A percentile compares a stretch with the other conserved stretches of the same genome.
Evolutionary conservation across 64 coral and sea anemone genomes (phyloP).

Genomic region (Actinia equina): DNA sequence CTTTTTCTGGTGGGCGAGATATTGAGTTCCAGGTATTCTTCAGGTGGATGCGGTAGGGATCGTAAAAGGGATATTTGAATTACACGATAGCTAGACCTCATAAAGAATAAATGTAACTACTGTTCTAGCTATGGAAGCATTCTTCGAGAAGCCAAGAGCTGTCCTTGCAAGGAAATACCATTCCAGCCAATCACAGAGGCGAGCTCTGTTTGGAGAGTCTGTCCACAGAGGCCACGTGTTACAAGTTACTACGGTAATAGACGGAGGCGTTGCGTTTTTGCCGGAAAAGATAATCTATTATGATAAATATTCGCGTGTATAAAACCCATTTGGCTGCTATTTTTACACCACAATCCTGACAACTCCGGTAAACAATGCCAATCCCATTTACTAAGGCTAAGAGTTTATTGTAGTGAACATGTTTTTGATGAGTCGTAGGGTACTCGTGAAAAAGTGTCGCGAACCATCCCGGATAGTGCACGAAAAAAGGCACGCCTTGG

Average conservation of each 20-base stretch:
- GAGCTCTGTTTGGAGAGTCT: slow-evolving; percentile 61
- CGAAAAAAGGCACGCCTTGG: slow-evolving; percentile 52
- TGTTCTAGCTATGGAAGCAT: slow-evolving; percentile 83
- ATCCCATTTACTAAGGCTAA: neutral
- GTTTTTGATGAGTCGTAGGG: slow-evolving; percentile 4
- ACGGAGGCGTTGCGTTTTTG: slow-evolving; percentile 84
- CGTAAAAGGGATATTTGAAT: slow-evolving; percentile 55
- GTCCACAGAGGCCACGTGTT: slow-evolving; percentile 94
- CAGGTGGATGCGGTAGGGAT: slow-evolving; percentile 38
- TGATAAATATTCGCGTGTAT: slow-evolving; percentile 91
- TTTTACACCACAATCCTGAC: slow-evolving; percentile 24
- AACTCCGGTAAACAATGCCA: slow-evolving; percentile 15
- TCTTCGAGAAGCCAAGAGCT: slow-evolving; percentile 59
- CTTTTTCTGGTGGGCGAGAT: slow-evolving; percentile 41
- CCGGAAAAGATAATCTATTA: slow-evolving; percentile 79
- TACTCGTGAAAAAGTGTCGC: slow-evolving; percentile 24
- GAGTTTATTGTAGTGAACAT: neutral
- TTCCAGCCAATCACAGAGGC: slow-evolving; percentile 70
- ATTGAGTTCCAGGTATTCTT: slow-evolving; percentile 76
- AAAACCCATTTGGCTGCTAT: slow-evolving; percentile 73
- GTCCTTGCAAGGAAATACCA: slow-evolving; percentile 27
- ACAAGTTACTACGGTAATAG: slow-evolving; percentile 94
- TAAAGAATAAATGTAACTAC: slow-evolving; percentile 73
- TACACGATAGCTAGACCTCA: slow-evolving; percentile 50
- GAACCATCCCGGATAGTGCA: slow-evolving; percentile 31